Conservation (phyloP, 2,113 vertebrate genomes). For the Epinephelus lanceolatus region DNA sequence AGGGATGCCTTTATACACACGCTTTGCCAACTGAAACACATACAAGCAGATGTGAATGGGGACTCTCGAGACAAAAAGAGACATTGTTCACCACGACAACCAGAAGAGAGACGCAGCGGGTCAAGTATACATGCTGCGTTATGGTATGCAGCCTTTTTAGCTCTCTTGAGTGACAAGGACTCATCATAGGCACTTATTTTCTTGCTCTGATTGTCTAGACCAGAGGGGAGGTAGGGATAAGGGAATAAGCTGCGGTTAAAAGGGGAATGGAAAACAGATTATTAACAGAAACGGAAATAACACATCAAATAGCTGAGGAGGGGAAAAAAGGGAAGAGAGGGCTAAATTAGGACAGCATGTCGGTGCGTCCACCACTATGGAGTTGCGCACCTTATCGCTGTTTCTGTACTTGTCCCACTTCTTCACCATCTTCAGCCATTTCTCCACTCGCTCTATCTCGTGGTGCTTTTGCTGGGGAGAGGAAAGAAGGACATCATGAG, state of each 20-base stretch:
- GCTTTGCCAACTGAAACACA: conserved; percentile 88
- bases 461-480: conserved; percentile 88
- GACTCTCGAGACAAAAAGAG: conserved; percentile 21
- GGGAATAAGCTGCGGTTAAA: conserved; percentile 27
- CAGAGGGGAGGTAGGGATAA: background rate
- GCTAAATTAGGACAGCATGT: conserved; percentile 15
- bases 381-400: conserved; percentile 89
- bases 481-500: background rate
- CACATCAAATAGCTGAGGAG: conserved; percentile 16
- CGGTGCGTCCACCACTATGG: background rate
- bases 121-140: background rate
- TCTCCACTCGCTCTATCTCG: conserved; percentile 90
- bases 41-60: background rate
- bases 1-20: conserved; percentile 94
- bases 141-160: background rate
- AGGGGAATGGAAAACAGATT: conserved; percentile 58
- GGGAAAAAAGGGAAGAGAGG: background rate
- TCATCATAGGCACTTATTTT: conserved; percentile 21
- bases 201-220: conserved; percentile 33
- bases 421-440: conserved; percentile 96
- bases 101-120: background rate
- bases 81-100: conserved; percentile 19
- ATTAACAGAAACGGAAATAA: conserved; percentile 40
- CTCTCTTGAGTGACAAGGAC: conserved; percentile 18
- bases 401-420: conserved; percentile 93